Evolutionary conservation across 2,113 vertebrate species (phyloP).

Genomic region (Cyprinodon tularosa): DNA sequence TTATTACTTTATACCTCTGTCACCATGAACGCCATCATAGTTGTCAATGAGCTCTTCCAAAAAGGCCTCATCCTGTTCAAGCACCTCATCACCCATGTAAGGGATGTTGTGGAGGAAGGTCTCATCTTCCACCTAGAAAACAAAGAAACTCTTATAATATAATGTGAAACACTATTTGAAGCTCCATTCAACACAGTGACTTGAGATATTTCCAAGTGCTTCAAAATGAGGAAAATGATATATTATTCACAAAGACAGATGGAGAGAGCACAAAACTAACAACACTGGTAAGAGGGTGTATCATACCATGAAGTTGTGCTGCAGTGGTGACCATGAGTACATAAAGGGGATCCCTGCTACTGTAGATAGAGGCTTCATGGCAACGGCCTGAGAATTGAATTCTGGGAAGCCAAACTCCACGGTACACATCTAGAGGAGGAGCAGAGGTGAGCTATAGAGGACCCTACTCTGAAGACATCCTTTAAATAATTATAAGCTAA

Average conservation of each 20-base stretch:
- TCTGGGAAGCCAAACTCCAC: slow-evolving; percentile 92
- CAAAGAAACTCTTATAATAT: slow-evolving; percentile 9
- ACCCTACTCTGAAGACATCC: neutral
- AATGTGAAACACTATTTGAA: neutral
- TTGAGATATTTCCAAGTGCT: neutral
- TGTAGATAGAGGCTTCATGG: slow-evolving; percentile 91
- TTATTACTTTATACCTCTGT: slow-evolving; percentile 85
- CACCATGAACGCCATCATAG: slow-evolving; percentile 96
- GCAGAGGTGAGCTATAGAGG: neutral
- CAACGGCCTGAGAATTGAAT: slow-evolving; percentile 88
- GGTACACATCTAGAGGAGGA: slow-evolving; percentile 83
- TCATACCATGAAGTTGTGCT: slow-evolving; percentile 98
- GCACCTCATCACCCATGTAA: slow-evolving; percentile 97
- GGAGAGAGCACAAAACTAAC: neutral
- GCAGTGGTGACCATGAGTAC: slow-evolving; percentile 98
- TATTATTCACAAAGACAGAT: too few species aligned
- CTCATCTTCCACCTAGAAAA: slow-evolving; percentile 93
- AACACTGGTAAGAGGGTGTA: neutral
- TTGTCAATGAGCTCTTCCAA: slow-evolving; percentile 98
- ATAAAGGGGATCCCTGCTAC: slow-evolving; percentile 97
- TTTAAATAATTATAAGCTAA: slow-evolving; percentile 5
- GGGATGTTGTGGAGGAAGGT: slow-evolving; percentile 98
- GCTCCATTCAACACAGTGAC: neutral
- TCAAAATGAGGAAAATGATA: neutral
- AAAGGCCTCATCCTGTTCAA: slow-evolving; percentile 97